These are phyloP conservation scores for Parnassius glacialis DNA, from an alignment of 2,888 invertebrate species.

Conservation along the genomic window DNA sequence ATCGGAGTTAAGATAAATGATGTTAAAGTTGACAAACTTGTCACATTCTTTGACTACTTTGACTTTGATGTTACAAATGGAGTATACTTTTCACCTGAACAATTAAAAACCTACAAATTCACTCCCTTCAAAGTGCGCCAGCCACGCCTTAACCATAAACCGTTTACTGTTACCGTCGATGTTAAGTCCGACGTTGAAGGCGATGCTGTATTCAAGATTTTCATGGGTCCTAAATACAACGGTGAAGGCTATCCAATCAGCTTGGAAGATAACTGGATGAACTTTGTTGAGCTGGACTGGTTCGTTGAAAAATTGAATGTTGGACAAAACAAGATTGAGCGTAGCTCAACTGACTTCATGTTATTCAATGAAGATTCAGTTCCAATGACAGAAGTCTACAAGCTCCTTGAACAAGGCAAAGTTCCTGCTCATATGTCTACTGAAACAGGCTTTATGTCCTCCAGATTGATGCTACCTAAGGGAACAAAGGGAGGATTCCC, in stretches of 20 bases:
- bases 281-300: conserved; percentile 83
- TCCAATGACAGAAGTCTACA: conserved; percentile 81
- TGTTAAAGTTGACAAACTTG: conserved; percentile 81
- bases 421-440: conserved; percentile 78
- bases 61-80: conserved; percentile 83
- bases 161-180: conserved; percentile 82
- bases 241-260: conserved; percentile 72
- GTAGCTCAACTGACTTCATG: conserved; percentile 83
- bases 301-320: conserved; percentile 80
- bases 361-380: conserved; percentile 83
- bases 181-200: conserved; percentile 81
- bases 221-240: conserved; percentile 86
- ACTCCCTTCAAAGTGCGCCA: conserved; percentile 81
- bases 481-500: conserved; percentile 85
- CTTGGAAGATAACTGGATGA: conserved; percentile 78
- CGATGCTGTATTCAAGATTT: conserved; percentile 83
- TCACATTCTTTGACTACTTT: conserved; percentile 84
- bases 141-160: conserved; percentile 85
- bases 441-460: conserved; percentile 82
- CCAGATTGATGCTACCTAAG: conserved; percentile 85
- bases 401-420: conserved; percentile 75
- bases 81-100: conserved; percentile 49
- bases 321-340: conserved; percentile 84
- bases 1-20: conserved; percentile 82
- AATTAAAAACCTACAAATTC: conserved; percentile 55